phyloP scores from a whole-genome alignment of 2,888 invertebrate genomes.

The Antheraea assamensis region DNA sequence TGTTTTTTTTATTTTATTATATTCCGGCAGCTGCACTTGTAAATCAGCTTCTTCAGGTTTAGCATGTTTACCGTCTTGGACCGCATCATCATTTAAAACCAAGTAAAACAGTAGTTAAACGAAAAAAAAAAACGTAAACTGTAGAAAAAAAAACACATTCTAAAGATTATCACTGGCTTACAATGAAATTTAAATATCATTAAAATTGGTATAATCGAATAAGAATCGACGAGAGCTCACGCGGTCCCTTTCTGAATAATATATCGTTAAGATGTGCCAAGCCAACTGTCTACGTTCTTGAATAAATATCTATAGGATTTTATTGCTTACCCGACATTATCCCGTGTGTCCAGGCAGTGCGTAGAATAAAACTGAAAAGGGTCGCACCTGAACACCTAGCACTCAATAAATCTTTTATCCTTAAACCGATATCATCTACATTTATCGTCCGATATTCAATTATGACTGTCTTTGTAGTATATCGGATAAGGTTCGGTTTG shows the following conservation, averaged over 20 bases:
- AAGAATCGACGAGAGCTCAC: neutral
- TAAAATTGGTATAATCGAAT: neutral
- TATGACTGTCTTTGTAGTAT: slow-evolving; percentile 4
- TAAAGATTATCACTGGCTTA: neutral
- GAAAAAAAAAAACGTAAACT: too few relatives aligned
- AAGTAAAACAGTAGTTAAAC: too few relatives aligned
- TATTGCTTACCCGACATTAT: slow-evolving; percentile 17
- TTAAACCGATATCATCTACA: slow-evolving; percentile 20
- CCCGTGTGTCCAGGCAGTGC: slow-evolving; percentile 17
- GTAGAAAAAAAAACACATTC: too few relatives aligned
- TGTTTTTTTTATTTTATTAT: too few relatives aligned
- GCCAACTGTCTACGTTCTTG: neutral
- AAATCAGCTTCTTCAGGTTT: too few relatives aligned
- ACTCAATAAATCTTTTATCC: slow-evolving; percentile 33
- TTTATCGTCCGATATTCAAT: slow-evolving; percentile 18
- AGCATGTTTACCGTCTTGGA: too few relatives aligned
- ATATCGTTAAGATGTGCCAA: slow-evolving; percentile 4
- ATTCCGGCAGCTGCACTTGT: too few relatives aligned
- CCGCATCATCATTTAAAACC: too few relatives aligned
- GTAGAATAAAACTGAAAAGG: slow-evolving; percentile 32
- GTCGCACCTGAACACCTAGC: slow-evolving; percentile 21
- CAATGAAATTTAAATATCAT: neutral
- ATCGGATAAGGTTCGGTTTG: neutral
- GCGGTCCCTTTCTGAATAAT: neutral
- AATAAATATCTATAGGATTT: slow-evolving; percentile 6